Evolutionary conservation across 2,888 invertebrate genomes (phyloP).

Genomic region (Germaria angustata): DNA sequence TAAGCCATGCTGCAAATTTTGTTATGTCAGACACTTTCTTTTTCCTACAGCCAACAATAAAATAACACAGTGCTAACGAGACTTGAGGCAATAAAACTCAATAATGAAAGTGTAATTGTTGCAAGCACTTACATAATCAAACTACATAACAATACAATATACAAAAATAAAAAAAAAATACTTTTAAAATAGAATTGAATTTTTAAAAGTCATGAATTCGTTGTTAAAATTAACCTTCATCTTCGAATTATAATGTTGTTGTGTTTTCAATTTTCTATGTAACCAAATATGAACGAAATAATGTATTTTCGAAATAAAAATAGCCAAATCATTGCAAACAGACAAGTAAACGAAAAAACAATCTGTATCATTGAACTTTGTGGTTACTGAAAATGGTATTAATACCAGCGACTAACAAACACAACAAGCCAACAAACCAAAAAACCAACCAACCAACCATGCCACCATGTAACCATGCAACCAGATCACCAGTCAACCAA

Average conservation of each 20-base stretch:
- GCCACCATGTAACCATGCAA: conserved; percentile 9
- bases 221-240: conserved; percentile 44
- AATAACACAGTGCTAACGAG: background rate
- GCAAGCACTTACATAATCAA: conserved; percentile 15
- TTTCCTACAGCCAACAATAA: background rate
- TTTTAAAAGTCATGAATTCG: conserved; percentile 43
- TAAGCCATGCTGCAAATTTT: background rate
- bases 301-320: background rate
- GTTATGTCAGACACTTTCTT: conserved; percentile 31
- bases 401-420: conserved; percentile 7
- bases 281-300: conserved; percentile 31
- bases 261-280: background rate
- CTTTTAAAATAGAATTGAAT: background rate
- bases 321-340: conserved; percentile 14
- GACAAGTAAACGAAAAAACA: background rate
- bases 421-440: conserved; percentile 4
- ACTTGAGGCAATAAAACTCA: background rate
- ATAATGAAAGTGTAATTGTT: background rate
- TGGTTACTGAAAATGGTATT: conserved; percentile 46
- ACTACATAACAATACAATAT: background rate
- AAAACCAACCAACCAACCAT: conserved; percentile 5
- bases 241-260: conserved; percentile 18
- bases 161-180: background rate
- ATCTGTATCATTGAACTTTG: conserved; percentile 60
- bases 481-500: background rate